Evolutionary conservation across 2,113 vertebrate species (phyloP), one percentile per base, ranked within the genome.

Genomic region (Leucopsar rothschildi): DNA sequence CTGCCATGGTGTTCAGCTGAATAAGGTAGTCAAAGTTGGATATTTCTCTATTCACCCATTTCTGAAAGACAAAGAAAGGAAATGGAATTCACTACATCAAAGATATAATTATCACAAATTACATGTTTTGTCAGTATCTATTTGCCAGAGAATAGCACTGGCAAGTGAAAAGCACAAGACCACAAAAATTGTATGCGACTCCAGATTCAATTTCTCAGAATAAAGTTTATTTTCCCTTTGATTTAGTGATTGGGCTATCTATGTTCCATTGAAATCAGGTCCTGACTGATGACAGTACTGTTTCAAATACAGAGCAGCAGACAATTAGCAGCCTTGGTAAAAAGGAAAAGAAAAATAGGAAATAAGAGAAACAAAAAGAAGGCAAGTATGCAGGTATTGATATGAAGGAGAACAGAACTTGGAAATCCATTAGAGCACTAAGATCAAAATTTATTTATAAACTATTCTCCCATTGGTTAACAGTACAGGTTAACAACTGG

Each of bases 11-110:
- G 98, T 99, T 99, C 82, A 99, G 98, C 82, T 99, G 99, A 98
- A 99, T 99, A 98, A 99, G 97, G 95, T 99, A 99, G 96, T 99
- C 99, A 82, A 99, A 99, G 97, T 99, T 99, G 86, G 99, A 99
- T 96, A 99, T 99, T 89, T 99, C 99, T 92, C 99, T 98, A 95
- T 99, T 99, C 84, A 99, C 98, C 99, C 99, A 99, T 99, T 99
- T 99, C 99, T 99, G 97, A 72, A 96, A 23, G 73, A 56, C 17
- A 96, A 56, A 96, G 72, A 47, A 47, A 68, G 31, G 90, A 27
- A 90, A 65, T 7, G 27, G 35, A 86, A 94, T 70, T 71, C 45
- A 88, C 9, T 90, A 50, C 16, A 72, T 28, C 40, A 73, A 78
- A 87, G 35, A 60, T 9, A 40, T 1, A 35, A 47, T 52, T 52